Evolutionary conservation across 2,888 invertebrate genomes (phyloP), one percentile per base, ranked within the genome.

Genomic region (Chloromyia formosa): DNA sequence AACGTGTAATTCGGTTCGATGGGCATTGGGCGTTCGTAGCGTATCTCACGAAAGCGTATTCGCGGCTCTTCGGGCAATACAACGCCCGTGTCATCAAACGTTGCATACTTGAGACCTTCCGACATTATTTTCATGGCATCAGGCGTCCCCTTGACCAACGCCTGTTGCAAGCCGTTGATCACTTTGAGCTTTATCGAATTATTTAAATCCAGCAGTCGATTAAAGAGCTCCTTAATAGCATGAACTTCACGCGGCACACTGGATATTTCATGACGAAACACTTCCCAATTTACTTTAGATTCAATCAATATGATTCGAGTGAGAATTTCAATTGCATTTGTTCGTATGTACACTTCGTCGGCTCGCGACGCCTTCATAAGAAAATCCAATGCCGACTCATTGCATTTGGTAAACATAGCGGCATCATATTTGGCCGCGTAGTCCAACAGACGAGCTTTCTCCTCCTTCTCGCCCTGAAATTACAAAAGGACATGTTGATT

Each of bases 351-450:
- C 0, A 81, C 79, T 75, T 85, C 85, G 10, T 84, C 84, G 1
- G 84, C 82, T 68, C 79, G 80, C 0, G 82, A 77, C 1, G 83
- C 81, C 10, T 83, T 79, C 1, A 81, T 78, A 1, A 85, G 77
- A 45, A 81, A 82, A 20, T 81, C 80, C 0, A 83, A 79, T 22
- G 84, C 80, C 1, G 85, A 84, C 74, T 82, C 82, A 64, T 85
- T 85, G 56, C 85, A 85, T 56, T 83, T 84, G n/a, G 82, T 81
- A 61, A 81, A 85, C 1, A 85, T 79, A 0, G 82, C 83, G 0
- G 84, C 82, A 79, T 85, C 85, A 58, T 85, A 85, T 80, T 84
- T 83, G 18, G 84, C 84, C 0, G 83, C 85, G 78, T 84, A 85
- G 4, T 82, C 83, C 23, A 85, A 78, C 12, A 83, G 83, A 1